Evolutionary conservation across 2,888 invertebrate species (phyloP), one percentile per base, ranked within the genome.

Genomic region (Seladonia tumulorum): DNA sequence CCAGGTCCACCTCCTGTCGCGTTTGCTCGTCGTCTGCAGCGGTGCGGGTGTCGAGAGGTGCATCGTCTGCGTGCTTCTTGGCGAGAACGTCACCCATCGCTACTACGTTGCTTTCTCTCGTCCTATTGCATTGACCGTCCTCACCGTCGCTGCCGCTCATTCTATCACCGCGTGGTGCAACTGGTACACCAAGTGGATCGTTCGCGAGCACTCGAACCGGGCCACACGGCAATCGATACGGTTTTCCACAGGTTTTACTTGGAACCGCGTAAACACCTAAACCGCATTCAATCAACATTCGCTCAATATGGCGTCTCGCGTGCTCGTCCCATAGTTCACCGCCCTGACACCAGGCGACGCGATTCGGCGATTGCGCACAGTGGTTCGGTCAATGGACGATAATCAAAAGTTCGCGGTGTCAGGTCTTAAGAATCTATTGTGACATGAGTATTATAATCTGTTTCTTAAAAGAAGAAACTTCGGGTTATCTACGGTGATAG

Each of bases 1-100:
- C 78, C 80, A 86, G 86, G 70, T 91, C 89, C 57, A 79, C 82
- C 45, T 87, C 88, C 76, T 90, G 86, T 63, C 74, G 81, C 70
- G 73, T 39, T 35, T 71, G 35, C 74, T 75, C 78, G 75, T 49
- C 80, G 29, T 85, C 83, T 10, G 35, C 77, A 47, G 57, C 71
- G 49, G 77, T 53, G 81, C 79, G 80, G 22, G 57, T 88, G 16
- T 79, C 83, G 71, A 63, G 45, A 25, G 87, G 81, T 80, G 73
- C 76, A 53, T 87, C 81, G 74, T 92, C 90, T 75, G 88, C 81
- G 80, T 90, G 75, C 60, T 75, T 83, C 92, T 94, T 94, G 73
- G 93, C 93, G 80, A 95, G 93, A 90, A 94, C 94, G 92, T 95
- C 94, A 92, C 93, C 94, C 95, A 95, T 95, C 73, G 76, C 76